phyloP scores from a whole-genome alignment of 2,797 vertebrate genomes.

The Leptoclinus maculatus region DNA sequence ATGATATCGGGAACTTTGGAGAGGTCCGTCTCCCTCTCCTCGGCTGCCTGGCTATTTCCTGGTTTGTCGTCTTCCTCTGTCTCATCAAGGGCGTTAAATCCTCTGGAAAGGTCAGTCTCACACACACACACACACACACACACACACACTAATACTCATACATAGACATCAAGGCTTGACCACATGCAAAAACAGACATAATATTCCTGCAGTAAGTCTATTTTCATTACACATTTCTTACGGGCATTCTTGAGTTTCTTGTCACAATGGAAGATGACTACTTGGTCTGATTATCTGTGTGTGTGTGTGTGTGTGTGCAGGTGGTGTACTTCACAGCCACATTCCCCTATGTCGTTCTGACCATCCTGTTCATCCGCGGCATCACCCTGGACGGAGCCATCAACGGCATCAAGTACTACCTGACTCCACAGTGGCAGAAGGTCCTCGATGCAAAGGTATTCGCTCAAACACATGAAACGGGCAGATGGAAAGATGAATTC shows the following conservation, averaged over 20 bases:
- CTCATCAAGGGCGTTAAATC: constrained; percentile 98
- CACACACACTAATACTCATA: background rate
- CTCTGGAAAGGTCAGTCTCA: constrained; percentile 92
- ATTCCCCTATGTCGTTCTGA: constrained; percentile 97
- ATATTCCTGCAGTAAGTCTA: background rate
- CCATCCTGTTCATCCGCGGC: constrained; percentile 96
- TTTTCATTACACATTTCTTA: background rate
- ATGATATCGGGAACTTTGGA: constrained; percentile 95
- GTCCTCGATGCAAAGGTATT: constrained; percentile 97
- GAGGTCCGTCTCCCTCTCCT: constrained; percentile 94
- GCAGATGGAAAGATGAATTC: background rate
- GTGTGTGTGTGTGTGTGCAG: constrained; percentile 72
- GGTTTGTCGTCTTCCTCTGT: constrained; percentile 98
- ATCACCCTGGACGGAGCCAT: constrained; percentile 96
- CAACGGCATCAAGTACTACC: constrained; percentile 95
- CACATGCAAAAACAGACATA: background rate
- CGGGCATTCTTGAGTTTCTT: background rate
- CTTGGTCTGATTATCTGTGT: background rate
- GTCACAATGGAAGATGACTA: background rate
- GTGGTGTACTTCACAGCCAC: constrained; percentile 99
- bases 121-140: background rate
- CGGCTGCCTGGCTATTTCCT: constrained; percentile 94
- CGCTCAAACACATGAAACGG: background rate
- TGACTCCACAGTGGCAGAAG: constrained; percentile 98
- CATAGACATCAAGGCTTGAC: background rate